A percentile compares a stretch with the other conserved stretches of the same genome.
Conservation (phyloP, 1,140 invertebrate genomes). For the Papilio helenus region DNA sequence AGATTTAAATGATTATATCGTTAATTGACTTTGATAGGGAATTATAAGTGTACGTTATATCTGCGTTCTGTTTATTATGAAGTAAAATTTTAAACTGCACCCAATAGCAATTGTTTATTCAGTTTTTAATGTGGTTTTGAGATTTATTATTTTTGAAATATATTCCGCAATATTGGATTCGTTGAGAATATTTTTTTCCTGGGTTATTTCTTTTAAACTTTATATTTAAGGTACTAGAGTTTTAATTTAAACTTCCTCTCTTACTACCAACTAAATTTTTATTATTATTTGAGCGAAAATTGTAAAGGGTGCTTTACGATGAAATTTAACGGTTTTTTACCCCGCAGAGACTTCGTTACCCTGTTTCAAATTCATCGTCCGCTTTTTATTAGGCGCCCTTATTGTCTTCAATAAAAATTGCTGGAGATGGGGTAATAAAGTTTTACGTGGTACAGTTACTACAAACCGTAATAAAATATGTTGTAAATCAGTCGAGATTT, state of each 20-base stretch:
- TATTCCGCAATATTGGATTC: background rate
- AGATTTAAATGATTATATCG: no score
- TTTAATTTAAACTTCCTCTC: background rate
- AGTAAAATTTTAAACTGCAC: background rate
- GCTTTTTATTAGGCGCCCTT: conserved; percentile 59
- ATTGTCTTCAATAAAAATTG: conserved; percentile 69
- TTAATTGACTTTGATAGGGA: no score
- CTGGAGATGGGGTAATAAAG: conserved; percentile 58
- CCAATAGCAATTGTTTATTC: background rate
- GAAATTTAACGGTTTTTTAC: conserved; percentile 42
- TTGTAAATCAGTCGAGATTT: conserved; percentile 47
- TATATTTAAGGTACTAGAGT: background rate
- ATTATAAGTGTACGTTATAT: no score
- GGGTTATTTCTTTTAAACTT: background rate
- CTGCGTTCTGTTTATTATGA: background rate
- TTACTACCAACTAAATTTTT: conserved; percentile 7
- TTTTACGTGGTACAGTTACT: conserved; percentile 48
- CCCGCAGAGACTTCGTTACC: conserved; percentile 46
- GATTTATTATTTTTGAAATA: background rate
- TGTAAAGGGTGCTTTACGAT: conserved; percentile 42
- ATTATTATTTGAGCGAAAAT: conserved; percentile 37
- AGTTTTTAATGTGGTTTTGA: background rate
- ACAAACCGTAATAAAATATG: conserved; percentile 43
- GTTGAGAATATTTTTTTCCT: background rate
- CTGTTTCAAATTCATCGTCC: conserved; percentile 52